Evolutionary conservation across 1,140 invertebrate species (phyloP), one percentile per base, ranked within the genome.

Genomic region (Danaus melanippus): DNA sequence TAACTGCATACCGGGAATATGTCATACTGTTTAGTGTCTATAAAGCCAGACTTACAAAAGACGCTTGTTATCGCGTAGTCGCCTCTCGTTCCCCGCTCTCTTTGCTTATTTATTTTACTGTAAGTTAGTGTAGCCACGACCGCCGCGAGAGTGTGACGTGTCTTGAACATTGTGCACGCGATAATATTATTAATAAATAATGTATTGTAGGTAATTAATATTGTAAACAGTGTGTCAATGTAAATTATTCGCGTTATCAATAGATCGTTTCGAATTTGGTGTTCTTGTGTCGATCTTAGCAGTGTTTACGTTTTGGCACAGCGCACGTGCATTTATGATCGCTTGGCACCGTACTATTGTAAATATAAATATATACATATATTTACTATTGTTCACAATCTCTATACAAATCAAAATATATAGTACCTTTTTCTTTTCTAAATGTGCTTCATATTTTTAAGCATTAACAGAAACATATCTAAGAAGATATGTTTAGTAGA

Each of bases 121-220:
- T 72, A 74, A 80, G 64, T 75, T 79, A 82, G 79, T 82, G 54
- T 64, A 67, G 60, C 68, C 56, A 79, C 71, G 74, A 54, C 58
- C 59, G 72, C 66, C 69, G 75, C 64, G 71, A 67, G 71, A 63
- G 74, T 57, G 63, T 73, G 71, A 74, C 76, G 79, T 69, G 75
- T 71, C 62, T 66, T 62, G 66, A 60, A 60, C 57, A 44, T 46
- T 53, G 53, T 58, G 52, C 56, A 54, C 50, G 55, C 61, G 52
- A 68, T 65, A 69, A 60, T 60, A 69, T 60, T 64, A 52, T 69
- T 62, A 62, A 74, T 66, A 66, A 64, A 32, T 32, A 64, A 70
- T 75, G 64, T 67, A 66, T 17, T 68, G 65, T 73, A 65, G 62
- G 57, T 64, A 67, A 61, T 68, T 62, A 66, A 63, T 57, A 52